A percentile compares a stretch with the other conserved stretches of the same genome.
These are phyloP conservation scores for Thunnus maccoyii DNA, from an alignment of 2,113 vertebrate species.

Conservation along the genomic window DNA sequence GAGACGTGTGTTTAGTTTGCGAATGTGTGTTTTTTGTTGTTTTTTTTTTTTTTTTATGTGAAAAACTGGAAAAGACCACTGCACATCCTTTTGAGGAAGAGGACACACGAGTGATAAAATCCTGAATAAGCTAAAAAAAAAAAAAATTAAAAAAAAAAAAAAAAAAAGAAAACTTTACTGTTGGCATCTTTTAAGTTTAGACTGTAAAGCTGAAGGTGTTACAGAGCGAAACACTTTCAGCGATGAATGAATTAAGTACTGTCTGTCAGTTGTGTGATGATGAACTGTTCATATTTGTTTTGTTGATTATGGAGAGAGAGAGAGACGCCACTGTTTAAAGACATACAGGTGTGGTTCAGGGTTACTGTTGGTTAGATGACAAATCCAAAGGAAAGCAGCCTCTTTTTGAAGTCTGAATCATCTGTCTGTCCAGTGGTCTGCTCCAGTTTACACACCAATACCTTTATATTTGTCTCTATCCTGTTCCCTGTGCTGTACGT, in stretches of 20 bases:
- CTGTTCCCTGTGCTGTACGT: conserved; percentile 46
- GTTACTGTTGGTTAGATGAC: conserved; percentile 15
- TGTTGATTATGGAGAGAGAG: conserved; percentile 9
- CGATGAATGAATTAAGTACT: conserved; percentile 20
- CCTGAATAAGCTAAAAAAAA: conserved; percentile 70
- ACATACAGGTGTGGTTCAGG: conserved; percentile 3
- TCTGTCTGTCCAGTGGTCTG: conserved; percentile 72
- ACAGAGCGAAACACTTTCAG: conserved; percentile 4
- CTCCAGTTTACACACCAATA: conserved; percentile 75
- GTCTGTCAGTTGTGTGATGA: conserved; percentile 41
- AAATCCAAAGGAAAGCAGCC: conserved; percentile 5
- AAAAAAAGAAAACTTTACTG: conserved; percentile 22
- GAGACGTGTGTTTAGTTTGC: conserved; percentile 48
- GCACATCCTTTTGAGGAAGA: conserved; percentile 60
- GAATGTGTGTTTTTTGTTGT: conserved; percentile 14
- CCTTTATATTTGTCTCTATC: conserved; percentile 31
- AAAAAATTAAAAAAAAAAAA: background rate
- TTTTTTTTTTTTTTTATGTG: conserved; percentile 59
- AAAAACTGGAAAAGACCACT: conserved; percentile 85
- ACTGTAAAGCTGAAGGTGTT: conserved; percentile 45
- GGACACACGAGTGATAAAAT: conserved; percentile 55
- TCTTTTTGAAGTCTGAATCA: conserved; percentile 26
- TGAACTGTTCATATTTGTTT: conserved; percentile 45
- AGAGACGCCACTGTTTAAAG: conserved; percentile 24
- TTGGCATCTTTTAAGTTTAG: conserved; percentile 18